Base-by-base conservation (phyloP, 2,113 vertebrate genomes). In the Periophthalmodon schlosseri region DNA sequence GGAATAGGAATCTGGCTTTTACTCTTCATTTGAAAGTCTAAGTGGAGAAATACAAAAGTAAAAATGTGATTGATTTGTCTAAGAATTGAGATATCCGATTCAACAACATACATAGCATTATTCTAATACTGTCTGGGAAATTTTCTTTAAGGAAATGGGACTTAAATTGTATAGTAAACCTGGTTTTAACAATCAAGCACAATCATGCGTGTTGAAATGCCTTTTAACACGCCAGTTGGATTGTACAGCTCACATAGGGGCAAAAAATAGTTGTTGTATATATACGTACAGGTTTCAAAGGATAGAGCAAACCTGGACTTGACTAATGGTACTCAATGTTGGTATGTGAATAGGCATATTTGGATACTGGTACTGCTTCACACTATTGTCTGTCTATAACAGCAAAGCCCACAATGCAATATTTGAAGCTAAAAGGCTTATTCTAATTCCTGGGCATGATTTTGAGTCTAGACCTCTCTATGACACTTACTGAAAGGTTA, bases 401-500 rank as follows among this genome's bases (percentile, higher is more conserved):
- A 54, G 18, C 18, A 44, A 75, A 58, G 44, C 63, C 54, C 34
- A 57, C 68, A 58, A 39, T 68, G 54, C 46, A 54, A 58, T 63
- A 15, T 74, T 52, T 83, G 67, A 34, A 81, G 77, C 74, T 72
- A 46, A 10, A 68, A 78, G 78, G 58, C 67, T 70, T 56, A 79
- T 70, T 69, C 69, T 47, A 46, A 75, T 77, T 80, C 21, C 18
- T 33, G 6, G 0, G 70, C 28, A 78, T 70, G 1, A 70, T 68
- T 68, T 14, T 47, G 9, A 46, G 9, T 33, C 28, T 61, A 14
- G 36, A 21, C 75, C 33, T 80, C 49, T 50, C 66, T 14, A 66
- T 73, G 28, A 47, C 46, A 68, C 71, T 9, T 64, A 50, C 57
- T 79, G 78, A 79, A 79, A 85, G 83, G 83, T 87, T 80, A 78